phyloP scores from a whole-genome alignment of 1,140 invertebrate genomes.

The Camponotus floridanus region DNA sequence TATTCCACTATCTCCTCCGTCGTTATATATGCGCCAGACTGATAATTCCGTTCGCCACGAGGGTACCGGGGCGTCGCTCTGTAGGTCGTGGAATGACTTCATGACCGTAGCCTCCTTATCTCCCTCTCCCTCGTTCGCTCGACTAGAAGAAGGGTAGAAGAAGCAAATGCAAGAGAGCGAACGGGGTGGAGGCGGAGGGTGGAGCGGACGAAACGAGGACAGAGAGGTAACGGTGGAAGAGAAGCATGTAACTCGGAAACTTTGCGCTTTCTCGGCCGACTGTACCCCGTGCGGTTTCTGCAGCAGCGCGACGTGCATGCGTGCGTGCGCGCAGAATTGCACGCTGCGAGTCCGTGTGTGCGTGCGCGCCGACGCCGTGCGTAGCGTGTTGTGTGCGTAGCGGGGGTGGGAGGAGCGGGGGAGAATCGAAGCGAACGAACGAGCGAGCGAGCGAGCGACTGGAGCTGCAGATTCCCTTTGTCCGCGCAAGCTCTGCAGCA shows the following conservation, averaged over 20 bases:
- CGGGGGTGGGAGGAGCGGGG: conserved; percentile 22
- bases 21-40: conserved; percentile 38
- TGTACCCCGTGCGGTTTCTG: conserved; percentile 75
- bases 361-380: conserved; percentile 7
- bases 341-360: conserved; percentile 3
- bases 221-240: conserved; percentile 56
- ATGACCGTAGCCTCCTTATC: conserved; percentile 70
- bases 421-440: conserved; percentile 47
- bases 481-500: conserved; percentile 78
- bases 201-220: conserved; percentile 13
- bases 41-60: conserved; percentile 54
- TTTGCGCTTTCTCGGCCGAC: conserved; percentile 71
- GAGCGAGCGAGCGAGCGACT: conserved; percentile 72
- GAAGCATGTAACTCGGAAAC: conserved; percentile 23
- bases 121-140: neutral
- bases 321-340: conserved; percentile 48
- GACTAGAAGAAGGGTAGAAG: conserved; percentile 61
- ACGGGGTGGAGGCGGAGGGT: neutral
- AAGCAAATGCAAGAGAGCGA: neutral
- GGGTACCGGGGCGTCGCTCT: conserved; percentile 47
- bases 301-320: conserved; percentile 63
- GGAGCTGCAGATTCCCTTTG: conserved; percentile 83
- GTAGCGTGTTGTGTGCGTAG: conserved; percentile 48
- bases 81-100: conserved; percentile 68
- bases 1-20: conserved; percentile 1